Conservation (phyloP, 2,113 vertebrate species). For the Himantopus leucocephalus region DNA sequence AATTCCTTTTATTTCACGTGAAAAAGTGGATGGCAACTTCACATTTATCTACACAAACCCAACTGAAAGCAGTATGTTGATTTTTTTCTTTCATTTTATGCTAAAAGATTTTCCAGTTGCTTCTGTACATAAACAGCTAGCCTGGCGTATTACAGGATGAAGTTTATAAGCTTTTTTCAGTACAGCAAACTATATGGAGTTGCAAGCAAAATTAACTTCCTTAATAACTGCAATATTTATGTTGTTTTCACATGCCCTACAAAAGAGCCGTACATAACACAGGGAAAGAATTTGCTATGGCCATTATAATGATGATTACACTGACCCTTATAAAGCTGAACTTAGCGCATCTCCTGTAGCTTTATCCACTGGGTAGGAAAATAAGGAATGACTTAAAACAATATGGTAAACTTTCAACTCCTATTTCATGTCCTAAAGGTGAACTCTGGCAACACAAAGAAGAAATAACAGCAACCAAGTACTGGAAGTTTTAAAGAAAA, state of each 20-base stretch:
- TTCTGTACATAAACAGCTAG: background rate
- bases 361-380: background rate
- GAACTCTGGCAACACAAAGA: background rate
- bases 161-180: background rate
- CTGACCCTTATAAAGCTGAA: background rate
- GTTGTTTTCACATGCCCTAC: background rate
- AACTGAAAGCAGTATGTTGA: background rate
- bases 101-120: background rate
- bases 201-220: background rate
- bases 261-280: background rate
- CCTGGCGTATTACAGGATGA: background rate
- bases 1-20: conserved; percentile 29
- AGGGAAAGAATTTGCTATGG: background rate
- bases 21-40: background rate
- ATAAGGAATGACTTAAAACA: background rate
- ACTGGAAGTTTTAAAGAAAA: background rate
- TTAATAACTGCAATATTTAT: background rate
- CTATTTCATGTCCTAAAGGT: background rate
- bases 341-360: background rate
- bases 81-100: conserved; percentile 11
- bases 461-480: background rate
- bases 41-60: conserved; percentile 19
- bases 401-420: background rate
- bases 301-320: background rate
- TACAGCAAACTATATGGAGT: background rate